Evolutionary conservation across 2,888 invertebrate species (phyloP), one percentile per base, ranked within the genome.

Genomic region (Drosophila barbarae): DNA sequence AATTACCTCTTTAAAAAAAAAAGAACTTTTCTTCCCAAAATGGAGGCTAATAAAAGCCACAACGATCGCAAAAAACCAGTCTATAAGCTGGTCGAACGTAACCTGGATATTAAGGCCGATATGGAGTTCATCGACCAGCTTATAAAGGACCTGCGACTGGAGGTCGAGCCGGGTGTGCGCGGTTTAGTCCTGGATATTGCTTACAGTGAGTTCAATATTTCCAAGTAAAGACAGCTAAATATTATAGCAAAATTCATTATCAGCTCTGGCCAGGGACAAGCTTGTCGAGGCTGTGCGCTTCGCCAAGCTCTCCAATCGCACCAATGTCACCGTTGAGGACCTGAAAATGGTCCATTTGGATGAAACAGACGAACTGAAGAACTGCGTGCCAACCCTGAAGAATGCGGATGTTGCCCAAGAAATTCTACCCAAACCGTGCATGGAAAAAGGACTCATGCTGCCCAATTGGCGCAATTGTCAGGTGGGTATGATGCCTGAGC

Each of bases 401-500:
- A 28, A 26, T 12, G 3, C 26, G 21, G n/a, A 28, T 5, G n/a
- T 51, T 8, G 2, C 5, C 21, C 55, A 55, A 36, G 21, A 51
- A 35, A 3, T 12, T 3, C 28, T 50, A 8, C 28, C 51, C 28
- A 28, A 15, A 28, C 55, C 55, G 30, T 13, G 10, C 38, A 5
- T 9, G 12, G 52, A 15, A 13, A 36, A 26, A 1, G 55, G 52
- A 7, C 52, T 51, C 4, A 15, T 56, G 55, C 52, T 56, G 52
- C 56, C 56, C 52, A 38, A 52, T 21, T 52, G 52, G 52, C 53
- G 52, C 7, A 52, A 52, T 15, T 52, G 56, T 23, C 38, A 52
- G 15, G 38, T 56, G 30, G 56, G 52, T 6, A 10, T 10, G 23
- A 32, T 7, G 15, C 21, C 56, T 30, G 36, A 52, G 1, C 23